These are phyloP conservation scores for Drosophila ironensis DNA, from an alignment of 1,140 invertebrate species.

Conservation along the genomic window DNA sequence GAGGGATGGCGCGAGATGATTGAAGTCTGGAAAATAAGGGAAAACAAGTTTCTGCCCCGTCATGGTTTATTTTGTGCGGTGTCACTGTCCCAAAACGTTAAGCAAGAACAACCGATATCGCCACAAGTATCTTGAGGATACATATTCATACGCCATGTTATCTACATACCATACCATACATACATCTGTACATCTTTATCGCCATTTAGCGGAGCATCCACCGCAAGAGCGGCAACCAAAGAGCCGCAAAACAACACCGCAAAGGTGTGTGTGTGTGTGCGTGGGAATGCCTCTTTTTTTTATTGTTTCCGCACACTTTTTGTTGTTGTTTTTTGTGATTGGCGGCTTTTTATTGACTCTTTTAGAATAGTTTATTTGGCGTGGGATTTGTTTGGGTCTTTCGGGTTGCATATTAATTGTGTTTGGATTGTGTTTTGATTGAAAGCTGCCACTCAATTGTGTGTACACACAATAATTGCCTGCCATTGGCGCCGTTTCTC, in stretches of 20 bases:
- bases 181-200: constrained; percentile 10
- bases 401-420: constrained; percentile 55
- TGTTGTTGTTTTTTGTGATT: neutral
- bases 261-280: constrained; percentile 21
- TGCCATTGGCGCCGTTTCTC: neutral
- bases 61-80: neutral
- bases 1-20: too few species aligned
- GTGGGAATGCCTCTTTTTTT: constrained; percentile 15
- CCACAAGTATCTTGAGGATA: neutral
- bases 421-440: constrained; percentile 73
- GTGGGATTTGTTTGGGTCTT: constrained; percentile 31
- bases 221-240: neutral
- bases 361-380: constrained; percentile 52
- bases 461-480: constrained; percentile 31
- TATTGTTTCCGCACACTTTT: constrained; percentile 3
- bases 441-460: constrained; percentile 59
- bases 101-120: neutral
- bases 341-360: constrained; percentile 21
- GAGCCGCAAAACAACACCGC: neutral
- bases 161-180: too few species aligned
- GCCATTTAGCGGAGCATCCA: constrained; percentile 10
- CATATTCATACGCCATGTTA: neutral
- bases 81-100: constrained; percentile 1
- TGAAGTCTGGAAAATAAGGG: too few species aligned
- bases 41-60: constrained; percentile 1